Evolutionary conservation across 2,113 vertebrate genomes (phyloP).

Genomic region (Bubo bubo): DNA sequence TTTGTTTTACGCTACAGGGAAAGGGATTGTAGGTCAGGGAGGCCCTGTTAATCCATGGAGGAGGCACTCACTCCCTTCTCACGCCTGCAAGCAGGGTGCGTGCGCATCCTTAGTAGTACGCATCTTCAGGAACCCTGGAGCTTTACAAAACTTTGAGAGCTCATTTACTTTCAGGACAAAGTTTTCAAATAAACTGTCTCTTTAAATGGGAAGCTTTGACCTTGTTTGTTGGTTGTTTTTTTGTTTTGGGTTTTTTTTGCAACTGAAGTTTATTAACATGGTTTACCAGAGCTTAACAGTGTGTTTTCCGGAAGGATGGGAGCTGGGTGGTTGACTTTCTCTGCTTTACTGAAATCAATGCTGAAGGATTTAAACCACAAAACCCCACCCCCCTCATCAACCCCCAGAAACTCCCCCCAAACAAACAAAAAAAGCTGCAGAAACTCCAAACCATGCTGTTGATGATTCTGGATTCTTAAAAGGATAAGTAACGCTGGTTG

Average conservation of each 20-base stretch:
- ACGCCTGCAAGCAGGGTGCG: accelerated
- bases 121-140: accelerated
- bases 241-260: neutral
- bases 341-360: neutral
- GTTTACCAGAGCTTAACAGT: neutral
- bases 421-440: neutral
- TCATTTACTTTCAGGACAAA: neutral
- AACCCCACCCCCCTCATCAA: accelerated
- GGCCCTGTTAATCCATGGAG: neutral
- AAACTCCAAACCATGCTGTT: neutral
- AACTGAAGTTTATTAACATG: neutral
- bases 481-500: neutral
- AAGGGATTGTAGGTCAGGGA: neutral
- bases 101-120: accelerated
- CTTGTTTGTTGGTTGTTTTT: neutral
- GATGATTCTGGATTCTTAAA: neutral
- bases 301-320: neutral
- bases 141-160: neutral
- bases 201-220: neutral
- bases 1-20: neutral
- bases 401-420: neutral
- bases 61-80: neutral
- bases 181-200: neutral
- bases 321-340: neutral
- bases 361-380: neutral